These are phyloP conservation scores for Drosophila repleta DNA, from an alignment of 1,140 invertebrate genomes.

Conservation along the genomic window DNA sequence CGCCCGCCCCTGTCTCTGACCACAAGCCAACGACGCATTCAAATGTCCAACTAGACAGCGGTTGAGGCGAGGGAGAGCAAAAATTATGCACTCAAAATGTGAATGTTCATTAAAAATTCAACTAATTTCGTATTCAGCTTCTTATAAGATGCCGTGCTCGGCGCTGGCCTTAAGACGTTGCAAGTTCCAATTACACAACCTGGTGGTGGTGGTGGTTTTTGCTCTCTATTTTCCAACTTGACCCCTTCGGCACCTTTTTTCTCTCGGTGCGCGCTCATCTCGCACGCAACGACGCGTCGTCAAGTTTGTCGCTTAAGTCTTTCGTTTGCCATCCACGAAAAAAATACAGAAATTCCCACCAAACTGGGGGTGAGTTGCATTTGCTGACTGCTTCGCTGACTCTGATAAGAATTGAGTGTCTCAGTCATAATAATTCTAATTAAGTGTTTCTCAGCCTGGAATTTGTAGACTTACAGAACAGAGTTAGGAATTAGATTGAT, in stretches of 20 bases:
- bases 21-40: slow-evolving; percentile 28
- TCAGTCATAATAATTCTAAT: slow-evolving; percentile 27
- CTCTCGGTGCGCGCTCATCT: slow-evolving; percentile 11
- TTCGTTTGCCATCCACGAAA: slow-evolving; percentile 50
- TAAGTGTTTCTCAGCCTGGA: background rate
- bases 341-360: slow-evolving; percentile 23
- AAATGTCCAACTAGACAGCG: slow-evolving; percentile 40
- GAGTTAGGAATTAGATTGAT: no score
- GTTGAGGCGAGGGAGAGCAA: slow-evolving; percentile 13
- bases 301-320: slow-evolving; percentile 73
- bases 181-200: slow-evolving; percentile 68
- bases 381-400: slow-evolving; percentile 51
- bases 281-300: slow-evolving; percentile 53
- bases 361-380: slow-evolving; percentile 30
- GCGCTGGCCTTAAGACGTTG: slow-evolving; percentile 64
- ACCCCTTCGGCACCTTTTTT: slow-evolving; percentile 2
- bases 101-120: slow-evolving; percentile 78
- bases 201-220: slow-evolving; percentile 74
- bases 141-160: slow-evolving; percentile 66
- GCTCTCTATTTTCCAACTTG: background rate
- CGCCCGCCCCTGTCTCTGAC: slow-evolving; percentile 33
- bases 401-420: slow-evolving; percentile 63
- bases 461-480: no score
- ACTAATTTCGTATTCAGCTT: slow-evolving; percentile 81
- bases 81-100: slow-evolving; percentile 54